Evolutionary conservation across 2,797 vertebrate genomes (phyloP).

Genomic region (Thripadectes ignobilis): DNA sequence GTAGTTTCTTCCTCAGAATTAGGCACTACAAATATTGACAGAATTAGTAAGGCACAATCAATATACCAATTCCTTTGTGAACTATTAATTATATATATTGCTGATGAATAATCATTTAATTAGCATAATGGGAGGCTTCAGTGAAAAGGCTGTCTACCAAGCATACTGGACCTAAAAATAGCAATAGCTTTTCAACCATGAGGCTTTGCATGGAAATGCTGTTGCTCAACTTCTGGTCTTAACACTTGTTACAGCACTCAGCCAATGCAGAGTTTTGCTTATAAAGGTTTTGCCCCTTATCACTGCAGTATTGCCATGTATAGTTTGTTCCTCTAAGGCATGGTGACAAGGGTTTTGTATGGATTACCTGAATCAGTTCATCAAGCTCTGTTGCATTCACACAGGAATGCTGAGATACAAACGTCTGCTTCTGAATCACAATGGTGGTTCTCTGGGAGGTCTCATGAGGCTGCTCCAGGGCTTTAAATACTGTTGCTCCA

Average conservation of each 20-base stretch:
- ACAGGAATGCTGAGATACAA: slow-evolving; percentile 87
- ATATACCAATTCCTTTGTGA: slow-evolving; percentile 41
- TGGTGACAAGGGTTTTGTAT: background rate
- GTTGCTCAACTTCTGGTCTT: background rate
- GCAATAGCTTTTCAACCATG: background rate
- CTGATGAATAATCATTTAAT: slow-evolving; percentile 40
- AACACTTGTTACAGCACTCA: fast-evolving
- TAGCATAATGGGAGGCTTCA: slow-evolving; percentile 13
- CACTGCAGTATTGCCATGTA: background rate
- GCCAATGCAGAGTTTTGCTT: background rate
- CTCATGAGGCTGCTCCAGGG: slow-evolving; percentile 94
- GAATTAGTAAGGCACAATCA: slow-evolving; percentile 37
- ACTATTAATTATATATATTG: slow-evolving; percentile 48
- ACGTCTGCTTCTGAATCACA: slow-evolving; percentile 88
- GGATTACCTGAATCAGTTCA: slow-evolving; percentile 90
- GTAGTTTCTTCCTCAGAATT: slow-evolving; percentile 23
- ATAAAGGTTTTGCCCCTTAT: background rate
- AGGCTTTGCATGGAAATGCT: background rate
- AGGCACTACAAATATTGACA: slow-evolving; percentile 31
- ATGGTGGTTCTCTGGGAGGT: slow-evolving; percentile 88
- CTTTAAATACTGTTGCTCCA: slow-evolving; percentile 94
- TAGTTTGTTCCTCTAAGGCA: background rate
- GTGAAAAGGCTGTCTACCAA: slow-evolving; percentile 15
- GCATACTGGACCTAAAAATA: background rate
- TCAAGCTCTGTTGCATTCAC: slow-evolving; percentile 94